Percentiles rank a stretch among this genome's conserved stretches.
These are phyloP conservation scores for Australoheros facetus DNA, from an alignment of 2,797 vertebrate species.

Conservation along the genomic window DNA sequence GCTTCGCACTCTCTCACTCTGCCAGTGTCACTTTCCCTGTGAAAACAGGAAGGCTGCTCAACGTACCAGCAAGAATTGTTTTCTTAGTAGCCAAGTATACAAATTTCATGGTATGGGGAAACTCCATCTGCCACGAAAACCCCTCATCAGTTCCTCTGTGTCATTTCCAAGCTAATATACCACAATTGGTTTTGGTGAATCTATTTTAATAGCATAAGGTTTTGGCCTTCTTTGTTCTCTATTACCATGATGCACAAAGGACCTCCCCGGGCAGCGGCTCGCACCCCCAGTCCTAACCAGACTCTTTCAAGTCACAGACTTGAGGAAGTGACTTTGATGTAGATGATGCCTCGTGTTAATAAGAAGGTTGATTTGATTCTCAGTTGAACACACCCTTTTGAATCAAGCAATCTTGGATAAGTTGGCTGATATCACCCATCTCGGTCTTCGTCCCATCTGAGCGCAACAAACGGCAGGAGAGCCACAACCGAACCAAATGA, in stretches of 20 bases:
- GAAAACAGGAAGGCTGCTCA: slow-evolving; percentile 76
- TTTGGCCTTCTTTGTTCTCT: slow-evolving; percentile 76
- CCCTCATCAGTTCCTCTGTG: slow-evolving; percentile 74
- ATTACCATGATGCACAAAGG: slow-evolving; percentile 71
- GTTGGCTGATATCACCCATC: slow-evolving; percentile 41
- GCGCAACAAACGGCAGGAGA: neutral
- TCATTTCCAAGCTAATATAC: slow-evolving; percentile 81
- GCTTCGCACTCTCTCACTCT: slow-evolving; percentile 73
- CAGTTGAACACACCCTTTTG: slow-evolving; percentile 18
- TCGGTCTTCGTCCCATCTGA: slow-evolving; percentile 1
- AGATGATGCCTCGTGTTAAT: slow-evolving; percentile 41
- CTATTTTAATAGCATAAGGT: slow-evolving; percentile 74
- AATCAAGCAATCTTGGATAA: slow-evolving; percentile 49
- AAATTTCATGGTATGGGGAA: slow-evolving; percentile 83
- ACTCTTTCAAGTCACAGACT: slow-evolving; percentile 48
- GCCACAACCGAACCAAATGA: neutral
- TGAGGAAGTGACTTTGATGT: slow-evolving; percentile 55
- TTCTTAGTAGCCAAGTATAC: slow-evolving; percentile 80
- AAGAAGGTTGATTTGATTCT: slow-evolving; percentile 31
- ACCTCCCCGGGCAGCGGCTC: slow-evolving; percentile 47
- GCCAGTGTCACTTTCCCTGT: slow-evolving; percentile 63
- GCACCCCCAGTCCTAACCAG: slow-evolving; percentile 36
- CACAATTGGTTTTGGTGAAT: slow-evolving; percentile 85
- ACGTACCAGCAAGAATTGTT: slow-evolving; percentile 83
- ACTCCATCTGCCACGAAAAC: slow-evolving; percentile 75